Conservation (phyloP, 2,113 vertebrate species). For the Pluvialis apricaria region DNA sequence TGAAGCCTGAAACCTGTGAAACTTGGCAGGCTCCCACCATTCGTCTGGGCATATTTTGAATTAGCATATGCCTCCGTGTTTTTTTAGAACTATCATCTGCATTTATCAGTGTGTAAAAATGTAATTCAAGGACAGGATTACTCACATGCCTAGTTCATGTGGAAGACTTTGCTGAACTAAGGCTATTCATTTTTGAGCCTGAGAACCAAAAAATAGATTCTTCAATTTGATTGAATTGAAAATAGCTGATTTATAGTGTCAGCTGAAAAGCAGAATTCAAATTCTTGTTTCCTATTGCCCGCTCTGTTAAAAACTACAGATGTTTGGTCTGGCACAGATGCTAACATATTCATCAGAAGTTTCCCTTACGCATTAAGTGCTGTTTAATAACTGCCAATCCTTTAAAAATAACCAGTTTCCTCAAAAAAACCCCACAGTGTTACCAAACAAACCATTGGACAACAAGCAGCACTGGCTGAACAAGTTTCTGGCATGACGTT, state of each 20-base stretch:
- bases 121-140: background rate
- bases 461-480: background rate
- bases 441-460: background rate
- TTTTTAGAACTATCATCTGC: background rate
- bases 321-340: conserved; percentile 52
- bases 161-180: background rate
- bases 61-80: background rate
- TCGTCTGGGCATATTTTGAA: background rate
- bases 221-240: background rate
- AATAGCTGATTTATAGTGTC: background rate
- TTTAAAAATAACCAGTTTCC: conserved; percentile 17
- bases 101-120: background rate
- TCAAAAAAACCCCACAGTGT: background rate
- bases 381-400: conserved; percentile 26
- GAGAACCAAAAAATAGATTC: background rate
- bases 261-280: background rate
- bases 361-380: background rate
- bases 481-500: background rate
- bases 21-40: background rate
- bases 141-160: background rate
- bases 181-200: background rate
- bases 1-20: background rate
- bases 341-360: background rate
- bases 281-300: background rate
- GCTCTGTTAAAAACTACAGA: conserved; percentile 26